These are phyloP conservation scores for Buphagus erythrorhynchus DNA, from an alignment of 2,797 vertebrate genomes.

Conservation along the genomic window DNA sequence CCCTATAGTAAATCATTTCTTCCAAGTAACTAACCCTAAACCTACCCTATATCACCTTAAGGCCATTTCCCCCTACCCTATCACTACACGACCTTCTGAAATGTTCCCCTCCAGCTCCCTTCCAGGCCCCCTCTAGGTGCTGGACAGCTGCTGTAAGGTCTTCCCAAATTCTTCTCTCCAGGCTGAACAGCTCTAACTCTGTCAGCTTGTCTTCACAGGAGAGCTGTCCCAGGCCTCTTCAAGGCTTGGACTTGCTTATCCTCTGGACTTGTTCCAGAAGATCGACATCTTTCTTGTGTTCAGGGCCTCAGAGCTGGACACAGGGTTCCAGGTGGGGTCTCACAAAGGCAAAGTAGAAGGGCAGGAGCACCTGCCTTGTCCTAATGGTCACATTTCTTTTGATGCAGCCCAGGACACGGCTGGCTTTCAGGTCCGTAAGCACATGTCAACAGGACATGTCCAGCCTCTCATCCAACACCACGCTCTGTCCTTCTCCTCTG, in stretches of 20 bases:
- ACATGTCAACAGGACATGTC: not conserved
- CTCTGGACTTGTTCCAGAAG: not conserved
- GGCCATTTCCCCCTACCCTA: not conserved
- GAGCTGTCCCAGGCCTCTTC: not conserved
- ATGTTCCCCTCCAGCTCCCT: not conserved
- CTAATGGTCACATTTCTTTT: not conserved
- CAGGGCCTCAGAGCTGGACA: not conserved
- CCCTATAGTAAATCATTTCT: not conserved
- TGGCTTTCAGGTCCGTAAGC: not conserved
- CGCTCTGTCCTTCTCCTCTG: not conserved
- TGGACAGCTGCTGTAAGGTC: not conserved
- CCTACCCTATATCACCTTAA: not conserved
- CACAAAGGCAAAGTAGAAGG: not conserved
- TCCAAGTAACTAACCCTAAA: not conserved
- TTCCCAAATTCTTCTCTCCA: not conserved
- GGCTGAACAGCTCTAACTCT: no score
- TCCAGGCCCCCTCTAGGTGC: not conserved
- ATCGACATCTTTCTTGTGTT: not conserved
- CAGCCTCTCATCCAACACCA: not conserved
- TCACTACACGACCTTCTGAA: not conserved
- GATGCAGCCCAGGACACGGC: accelerated
- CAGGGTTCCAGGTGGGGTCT: not conserved
- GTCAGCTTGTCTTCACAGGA: not conserved
- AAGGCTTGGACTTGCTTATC: not conserved
- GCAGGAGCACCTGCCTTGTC: not conserved